Conservation (phyloP, 2,888 invertebrate genomes). For the Apamea crenata region DNA sequence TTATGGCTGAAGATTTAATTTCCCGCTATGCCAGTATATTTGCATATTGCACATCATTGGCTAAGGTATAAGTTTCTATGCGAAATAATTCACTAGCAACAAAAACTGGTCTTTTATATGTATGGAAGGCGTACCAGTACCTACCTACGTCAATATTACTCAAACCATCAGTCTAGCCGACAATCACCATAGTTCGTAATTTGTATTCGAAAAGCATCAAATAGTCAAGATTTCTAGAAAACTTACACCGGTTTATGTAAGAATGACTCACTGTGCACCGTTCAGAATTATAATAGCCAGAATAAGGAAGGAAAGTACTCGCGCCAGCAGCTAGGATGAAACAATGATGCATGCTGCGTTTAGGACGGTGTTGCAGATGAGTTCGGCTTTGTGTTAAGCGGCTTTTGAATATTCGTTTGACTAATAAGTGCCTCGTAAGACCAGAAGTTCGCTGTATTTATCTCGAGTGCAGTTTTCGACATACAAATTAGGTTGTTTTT, state of each 20-base stretch:
- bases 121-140: not conserved
- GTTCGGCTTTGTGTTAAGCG: constrained; percentile 14
- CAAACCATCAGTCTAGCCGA: constrained; percentile 29
- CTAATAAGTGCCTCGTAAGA: constrained; percentile 5
- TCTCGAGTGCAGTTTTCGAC: constrained; percentile 2
- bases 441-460: constrained; percentile 4
- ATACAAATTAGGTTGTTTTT: constrained; percentile 18
- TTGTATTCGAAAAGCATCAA: constrained; percentile 61
- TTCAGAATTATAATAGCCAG: constrained; percentile 67
- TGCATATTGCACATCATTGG: not conserved
- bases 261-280: constrained; percentile 67
- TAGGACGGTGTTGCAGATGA: constrained; percentile 32
- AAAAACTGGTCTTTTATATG: constrained; percentile 2
- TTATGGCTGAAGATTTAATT: not conserved
- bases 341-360: constrained; percentile 41
- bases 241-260: constrained; percentile 71
- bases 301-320: constrained; percentile 65
- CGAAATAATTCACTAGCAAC: not conserved
- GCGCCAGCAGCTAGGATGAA: constrained; percentile 48
- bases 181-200: constrained; percentile 22
- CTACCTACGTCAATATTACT: not conserved
- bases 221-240: constrained; percentile 65
- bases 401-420: constrained; percentile 33
- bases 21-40: not conserved
- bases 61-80: constrained; percentile 6